Evolutionary conservation across 2,888 invertebrate genomes (phyloP).

Genomic region (Lobophora halterata): DNA sequence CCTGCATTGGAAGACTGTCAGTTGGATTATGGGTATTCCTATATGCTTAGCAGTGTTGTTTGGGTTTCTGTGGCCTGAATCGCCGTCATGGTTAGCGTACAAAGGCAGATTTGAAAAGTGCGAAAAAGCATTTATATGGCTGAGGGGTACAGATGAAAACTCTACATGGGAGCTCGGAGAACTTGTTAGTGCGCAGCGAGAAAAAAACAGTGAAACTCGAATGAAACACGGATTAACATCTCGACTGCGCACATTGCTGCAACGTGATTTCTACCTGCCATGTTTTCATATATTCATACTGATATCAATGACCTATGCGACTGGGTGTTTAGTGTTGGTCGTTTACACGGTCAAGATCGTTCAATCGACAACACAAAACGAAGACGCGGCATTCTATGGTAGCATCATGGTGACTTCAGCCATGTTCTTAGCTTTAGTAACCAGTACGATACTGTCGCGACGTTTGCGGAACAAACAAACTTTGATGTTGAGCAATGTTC

Average conservation of each 20-base stretch:
- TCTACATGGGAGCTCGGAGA: constrained; percentile 20
- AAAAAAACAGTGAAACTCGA: not conserved
- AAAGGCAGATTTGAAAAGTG: constrained; percentile 24
- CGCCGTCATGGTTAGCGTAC: constrained; percentile 29
- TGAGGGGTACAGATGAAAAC: constrained; percentile 22
- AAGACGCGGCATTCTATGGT: constrained; percentile 6
- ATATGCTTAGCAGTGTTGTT: constrained; percentile 12
- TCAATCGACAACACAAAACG: constrained; percentile 8
- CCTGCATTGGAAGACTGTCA: constrained; percentile 27
- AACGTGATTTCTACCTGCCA: constrained; percentile 17
- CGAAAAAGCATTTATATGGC: constrained; percentile 17
- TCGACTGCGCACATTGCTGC: constrained; percentile 4
- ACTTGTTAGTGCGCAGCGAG: constrained; percentile 13
- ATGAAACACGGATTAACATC: not conserved
- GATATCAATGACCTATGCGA: constrained; percentile 15
- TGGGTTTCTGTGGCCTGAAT: constrained; percentile 25
- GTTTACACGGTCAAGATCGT: constrained; percentile 16
- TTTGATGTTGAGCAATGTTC: too few relatives aligned
- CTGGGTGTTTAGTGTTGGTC: constrained; percentile 14
- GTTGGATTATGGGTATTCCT: constrained; percentile 22
- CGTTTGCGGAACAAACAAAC: constrained; percentile 11
- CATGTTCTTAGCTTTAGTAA: constrained; percentile 4
- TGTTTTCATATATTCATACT: constrained; percentile 14
- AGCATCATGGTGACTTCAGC: constrained; percentile 12
- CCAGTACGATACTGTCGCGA: constrained; percentile 4